phyloP scores from a whole-genome alignment of 1,140 invertebrate genomes.

The Macrotrachela quadricornifera region DNA sequence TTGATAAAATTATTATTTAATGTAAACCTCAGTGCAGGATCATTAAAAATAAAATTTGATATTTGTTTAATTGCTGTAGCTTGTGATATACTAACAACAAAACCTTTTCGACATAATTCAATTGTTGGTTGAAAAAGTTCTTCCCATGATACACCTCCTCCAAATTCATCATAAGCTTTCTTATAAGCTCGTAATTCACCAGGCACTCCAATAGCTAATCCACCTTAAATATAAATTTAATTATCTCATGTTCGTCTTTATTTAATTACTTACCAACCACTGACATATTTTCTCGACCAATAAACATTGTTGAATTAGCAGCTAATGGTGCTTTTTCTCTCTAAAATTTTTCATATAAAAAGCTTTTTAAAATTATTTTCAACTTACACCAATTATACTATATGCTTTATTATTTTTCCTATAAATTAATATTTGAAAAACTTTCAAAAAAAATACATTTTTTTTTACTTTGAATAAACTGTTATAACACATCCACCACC shows the following conservation, averaged over 20 bases:
- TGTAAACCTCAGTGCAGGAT: not conserved
- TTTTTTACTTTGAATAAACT: constrained; percentile 39
- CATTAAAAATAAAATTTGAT: not conserved
- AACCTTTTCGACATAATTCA: constrained; percentile 18
- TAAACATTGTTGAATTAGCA: constrained; percentile 1
- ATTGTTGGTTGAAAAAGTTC: constrained; percentile 50
- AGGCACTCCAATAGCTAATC: constrained; percentile 55
- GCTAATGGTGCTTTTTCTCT: constrained; percentile 2
- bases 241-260: too few relatives aligned
- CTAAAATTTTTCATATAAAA: not conserved
- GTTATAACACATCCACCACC: constrained; percentile 70
- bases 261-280: too few relatives aligned
- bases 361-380: too few relatives aligned
- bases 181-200: constrained; percentile 70
- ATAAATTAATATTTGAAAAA: too few relatives aligned
- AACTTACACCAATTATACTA: not conserved
- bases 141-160: constrained; percentile 50
- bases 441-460: not conserved
- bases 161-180: constrained; percentile 51
- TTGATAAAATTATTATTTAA: too few relatives aligned
- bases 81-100: constrained; percentile 12
- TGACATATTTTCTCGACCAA: not conserved
- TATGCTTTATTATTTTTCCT: constrained; percentile 1
- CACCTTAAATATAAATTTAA: not conserved
- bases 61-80: not conserved